Evolutionary conservation across 2,113 vertebrate genomes (phyloP).

Genomic region (Phocoena sinus): DNA sequence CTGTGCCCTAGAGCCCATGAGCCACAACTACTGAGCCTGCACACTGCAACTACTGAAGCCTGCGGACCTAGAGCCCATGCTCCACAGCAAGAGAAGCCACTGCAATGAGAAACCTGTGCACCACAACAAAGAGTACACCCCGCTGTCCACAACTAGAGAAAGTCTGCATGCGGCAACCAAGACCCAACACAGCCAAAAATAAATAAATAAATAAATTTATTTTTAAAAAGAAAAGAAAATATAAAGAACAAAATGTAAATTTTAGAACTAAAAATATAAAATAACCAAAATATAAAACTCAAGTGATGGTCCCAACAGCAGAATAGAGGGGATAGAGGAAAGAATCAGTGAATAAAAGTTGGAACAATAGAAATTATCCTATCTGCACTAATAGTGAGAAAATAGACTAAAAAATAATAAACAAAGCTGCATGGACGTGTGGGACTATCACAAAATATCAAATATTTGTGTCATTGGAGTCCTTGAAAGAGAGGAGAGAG

Average conservation of each 20-base stretch:
- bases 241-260: background rate
- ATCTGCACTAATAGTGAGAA: background rate
- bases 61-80: no score
- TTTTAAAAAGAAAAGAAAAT: slow-evolving; percentile 1
- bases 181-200: no score
- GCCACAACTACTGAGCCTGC: no score
- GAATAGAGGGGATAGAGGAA: background rate
- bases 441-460: background rate
- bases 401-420: background rate
- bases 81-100: no score
- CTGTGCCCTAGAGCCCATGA: no score
- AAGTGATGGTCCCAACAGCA: background rate
- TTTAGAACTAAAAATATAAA: background rate
- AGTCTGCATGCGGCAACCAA: rapidly evolving
- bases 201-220: no score
- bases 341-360: background rate
- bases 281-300: background rate
- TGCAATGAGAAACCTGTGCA: no score
- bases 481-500: background rate
- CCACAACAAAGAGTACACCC: no score
- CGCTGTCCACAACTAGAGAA: no score
- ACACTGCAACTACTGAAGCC: no score
- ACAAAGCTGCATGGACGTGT: background rate
- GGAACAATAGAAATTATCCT: background rate
- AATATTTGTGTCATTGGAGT: background rate